phyloP scores from a whole-genome alignment of 2,113 vertebrate genomes.

The Sciurus niger region DNA sequence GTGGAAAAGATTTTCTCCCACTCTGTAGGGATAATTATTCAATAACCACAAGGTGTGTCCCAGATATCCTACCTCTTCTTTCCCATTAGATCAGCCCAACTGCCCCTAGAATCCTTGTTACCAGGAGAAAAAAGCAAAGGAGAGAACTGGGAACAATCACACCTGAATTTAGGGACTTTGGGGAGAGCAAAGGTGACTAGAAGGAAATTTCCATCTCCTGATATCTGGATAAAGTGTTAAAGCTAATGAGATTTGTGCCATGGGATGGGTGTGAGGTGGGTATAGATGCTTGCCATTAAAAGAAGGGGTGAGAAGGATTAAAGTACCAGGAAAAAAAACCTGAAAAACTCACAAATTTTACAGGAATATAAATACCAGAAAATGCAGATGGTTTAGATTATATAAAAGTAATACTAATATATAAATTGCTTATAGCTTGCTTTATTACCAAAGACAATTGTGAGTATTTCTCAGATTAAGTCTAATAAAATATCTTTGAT shows the following conservation, averaged over 20 bases:
- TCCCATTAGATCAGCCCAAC: not conserved
- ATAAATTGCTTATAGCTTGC: not conserved
- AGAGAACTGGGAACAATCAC: not conserved
- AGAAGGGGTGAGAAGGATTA: not conserved
- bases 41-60: not conserved
- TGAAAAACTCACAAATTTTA: not conserved
- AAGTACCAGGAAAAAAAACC: not conserved
- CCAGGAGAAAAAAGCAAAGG: not conserved
- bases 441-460: conserved; percentile 1
- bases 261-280: no score
- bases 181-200: not conserved
- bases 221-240: not conserved
- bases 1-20: no score
- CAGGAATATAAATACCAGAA: not conserved
- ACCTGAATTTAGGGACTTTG: not conserved
- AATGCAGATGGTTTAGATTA: not conserved
- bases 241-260: not conserved
- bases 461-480: conserved; percentile 31
- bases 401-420: conserved; percentile 20
- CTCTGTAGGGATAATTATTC: not conserved
- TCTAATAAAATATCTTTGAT: not conserved
- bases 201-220: not conserved
- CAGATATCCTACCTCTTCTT: not conserved
- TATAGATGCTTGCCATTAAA: not conserved
- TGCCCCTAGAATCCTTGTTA: not conserved